Conservation (phyloP, 2,888 invertebrate species). For the Cremastobaeus sp. region DNA sequence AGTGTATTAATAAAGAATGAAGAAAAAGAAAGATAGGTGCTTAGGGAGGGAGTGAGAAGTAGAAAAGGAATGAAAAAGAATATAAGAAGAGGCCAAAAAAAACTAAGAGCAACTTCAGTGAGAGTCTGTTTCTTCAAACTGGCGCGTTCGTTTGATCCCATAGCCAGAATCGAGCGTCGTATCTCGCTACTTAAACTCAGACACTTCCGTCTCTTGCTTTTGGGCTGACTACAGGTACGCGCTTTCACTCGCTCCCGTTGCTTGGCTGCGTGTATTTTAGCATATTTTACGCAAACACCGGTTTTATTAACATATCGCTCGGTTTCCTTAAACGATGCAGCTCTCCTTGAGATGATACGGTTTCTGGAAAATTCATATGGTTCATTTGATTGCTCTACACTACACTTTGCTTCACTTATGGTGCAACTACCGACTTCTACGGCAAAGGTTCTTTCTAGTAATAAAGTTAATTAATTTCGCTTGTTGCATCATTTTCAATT, state of each 20-base stretch:
- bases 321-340: slow-evolving; percentile 3
- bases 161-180: slow-evolving; percentile 44
- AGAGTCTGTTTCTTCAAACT: slow-evolving; percentile 56
- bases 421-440: no score
- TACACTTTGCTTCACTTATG: no score
- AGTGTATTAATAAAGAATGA: background rate
- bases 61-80: slow-evolving; percentile 15
- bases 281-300: slow-evolving; percentile 39
- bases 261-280: slow-evolving; percentile 25
- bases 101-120: slow-evolving; percentile 50
- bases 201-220: slow-evolving; percentile 26
- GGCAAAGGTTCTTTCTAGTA: no score
- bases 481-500: no score
- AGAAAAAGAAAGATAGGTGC: background rate
- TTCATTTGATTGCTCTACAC: no score
- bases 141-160: slow-evolving; percentile 54
- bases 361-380: no score
- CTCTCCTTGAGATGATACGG: no score
- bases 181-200: slow-evolving; percentile 48
- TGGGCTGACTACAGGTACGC: slow-evolving; percentile 27
- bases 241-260: slow-evolving; percentile 26
- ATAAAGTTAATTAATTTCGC: no score
- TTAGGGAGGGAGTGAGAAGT: no score
- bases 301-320: slow-evolving; percentile 36
- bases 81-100: no score